phyloP scores from a whole-genome alignment of 2,113 vertebrate species.

The Gulo gulo region DNA sequence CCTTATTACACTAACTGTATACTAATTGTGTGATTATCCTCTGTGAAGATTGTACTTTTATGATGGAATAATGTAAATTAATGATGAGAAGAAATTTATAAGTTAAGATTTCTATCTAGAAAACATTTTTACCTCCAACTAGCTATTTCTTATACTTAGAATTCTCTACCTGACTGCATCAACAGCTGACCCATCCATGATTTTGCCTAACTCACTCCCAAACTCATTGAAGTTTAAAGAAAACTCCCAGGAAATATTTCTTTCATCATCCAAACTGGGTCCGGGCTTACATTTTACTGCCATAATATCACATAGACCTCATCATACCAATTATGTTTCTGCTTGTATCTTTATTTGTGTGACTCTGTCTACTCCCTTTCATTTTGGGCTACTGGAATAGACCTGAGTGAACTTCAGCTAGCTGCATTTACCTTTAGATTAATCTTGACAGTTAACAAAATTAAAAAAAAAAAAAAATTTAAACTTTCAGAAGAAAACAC shows the following conservation, averaged over 20 bases:
- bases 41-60: neutral
- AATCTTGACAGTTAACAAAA: neutral
- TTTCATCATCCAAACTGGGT: neutral
- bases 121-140: neutral
- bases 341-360: neutral
- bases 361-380: neutral
- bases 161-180: neutral
- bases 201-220: neutral
- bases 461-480: neutral
- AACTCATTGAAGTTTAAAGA: neutral
- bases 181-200: neutral
- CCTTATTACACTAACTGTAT: neutral
- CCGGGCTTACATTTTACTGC: neutral
- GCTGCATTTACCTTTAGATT: neutral
- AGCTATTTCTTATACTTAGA: neutral
- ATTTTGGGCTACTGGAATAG: neutral
- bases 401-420: neutral
- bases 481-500: neutral
- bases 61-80: neutral
- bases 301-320: neutral
- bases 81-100: neutral
- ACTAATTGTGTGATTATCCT: neutral
- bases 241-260: neutral
- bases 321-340: neutral
- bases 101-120: neutral